Percentiles rank a stretch among this genome's conserved stretches.
phyloP scores from a whole-genome alignment of 2,113 vertebrate genomes.

The Pedetes capensis region DNA sequence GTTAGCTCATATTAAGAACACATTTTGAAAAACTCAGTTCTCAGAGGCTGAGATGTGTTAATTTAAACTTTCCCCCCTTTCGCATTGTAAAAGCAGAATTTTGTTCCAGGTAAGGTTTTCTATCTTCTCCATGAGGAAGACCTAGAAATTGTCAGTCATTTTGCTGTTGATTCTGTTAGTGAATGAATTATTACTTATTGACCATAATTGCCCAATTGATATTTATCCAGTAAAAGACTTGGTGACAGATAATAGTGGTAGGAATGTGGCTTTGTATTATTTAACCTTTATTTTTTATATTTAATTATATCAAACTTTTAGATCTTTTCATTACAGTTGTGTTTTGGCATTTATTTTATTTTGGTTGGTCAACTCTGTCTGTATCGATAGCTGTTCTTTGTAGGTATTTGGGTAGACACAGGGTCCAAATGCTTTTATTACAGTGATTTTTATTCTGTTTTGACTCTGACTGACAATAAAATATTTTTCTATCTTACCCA shows the following conservation, averaged over 20 bases:
- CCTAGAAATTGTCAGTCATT: neutral
- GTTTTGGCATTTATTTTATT: neutral
- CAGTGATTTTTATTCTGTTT: neutral
- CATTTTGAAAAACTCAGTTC: conserved; percentile 42
- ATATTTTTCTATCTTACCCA: neutral
- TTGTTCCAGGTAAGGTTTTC: neutral
- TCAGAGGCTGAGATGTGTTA: conserved; percentile 29
- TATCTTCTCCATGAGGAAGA: neutral
- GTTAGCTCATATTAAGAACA: conserved; percentile 64
- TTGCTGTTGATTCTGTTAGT: neutral
- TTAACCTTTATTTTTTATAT: no score
- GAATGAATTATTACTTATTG: neutral
- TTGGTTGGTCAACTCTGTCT: neutral
- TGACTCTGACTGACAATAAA: neutral
- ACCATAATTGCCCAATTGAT: neutral
- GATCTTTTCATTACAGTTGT: neutral
- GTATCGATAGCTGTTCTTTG: neutral
- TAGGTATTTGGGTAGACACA: neutral
- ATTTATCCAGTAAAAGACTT: neutral
- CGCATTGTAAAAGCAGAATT: neutral
- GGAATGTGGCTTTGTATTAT: neutral
- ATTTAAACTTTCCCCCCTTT: neutral
- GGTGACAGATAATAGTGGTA: neutral
- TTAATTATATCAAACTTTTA: neutral
- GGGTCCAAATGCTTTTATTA: neutral